Conservation (phyloP, 1,140 invertebrate genomes). For the Drosophila ogumai region DNA sequence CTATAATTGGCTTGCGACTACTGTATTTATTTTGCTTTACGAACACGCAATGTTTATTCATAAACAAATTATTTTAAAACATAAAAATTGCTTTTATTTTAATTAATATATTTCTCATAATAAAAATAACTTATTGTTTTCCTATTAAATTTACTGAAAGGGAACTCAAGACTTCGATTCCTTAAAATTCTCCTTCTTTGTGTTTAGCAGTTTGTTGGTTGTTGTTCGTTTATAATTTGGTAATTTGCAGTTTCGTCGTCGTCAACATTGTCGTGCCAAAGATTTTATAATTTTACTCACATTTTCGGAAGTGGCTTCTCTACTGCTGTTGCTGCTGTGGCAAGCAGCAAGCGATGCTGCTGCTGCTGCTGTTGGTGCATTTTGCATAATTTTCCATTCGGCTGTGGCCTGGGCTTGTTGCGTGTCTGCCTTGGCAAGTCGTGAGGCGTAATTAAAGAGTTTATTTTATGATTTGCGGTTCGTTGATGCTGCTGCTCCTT, state of each 20-base stretch:
- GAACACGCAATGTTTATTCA: neutral
- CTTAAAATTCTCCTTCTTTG: slow-evolving; percentile 20
- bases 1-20: neutral
- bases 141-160: neutral
- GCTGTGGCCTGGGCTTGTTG: slow-evolving; percentile 56
- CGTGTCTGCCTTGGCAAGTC: slow-evolving; percentile 63
- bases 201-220: slow-evolving; percentile 34
- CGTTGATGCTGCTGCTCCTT: slow-evolving; percentile 39
- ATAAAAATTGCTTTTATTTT: neutral
- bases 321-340: slow-evolving; percentile 26
- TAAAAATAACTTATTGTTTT: neutral
- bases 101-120: neutral
- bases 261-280: slow-evolving; percentile 73
- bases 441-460: slow-evolving; percentile 82
- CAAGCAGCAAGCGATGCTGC: slow-evolving; percentile 13
- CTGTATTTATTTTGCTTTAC: neutral
- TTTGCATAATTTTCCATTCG: slow-evolving; percentile 82
- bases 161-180: neutral
- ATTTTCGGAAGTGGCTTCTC: slow-evolving; percentile 72
- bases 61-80: neutral
- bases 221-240: slow-evolving; percentile 76
- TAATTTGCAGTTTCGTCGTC: slow-evolving; percentile 82
- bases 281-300: slow-evolving; percentile 79
- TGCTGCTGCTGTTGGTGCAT: slow-evolving; percentile 56
- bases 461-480: slow-evolving; percentile 81